Conservation (phyloP, 2,888 invertebrate genomes). For the Strigamia maritima region DNA sequence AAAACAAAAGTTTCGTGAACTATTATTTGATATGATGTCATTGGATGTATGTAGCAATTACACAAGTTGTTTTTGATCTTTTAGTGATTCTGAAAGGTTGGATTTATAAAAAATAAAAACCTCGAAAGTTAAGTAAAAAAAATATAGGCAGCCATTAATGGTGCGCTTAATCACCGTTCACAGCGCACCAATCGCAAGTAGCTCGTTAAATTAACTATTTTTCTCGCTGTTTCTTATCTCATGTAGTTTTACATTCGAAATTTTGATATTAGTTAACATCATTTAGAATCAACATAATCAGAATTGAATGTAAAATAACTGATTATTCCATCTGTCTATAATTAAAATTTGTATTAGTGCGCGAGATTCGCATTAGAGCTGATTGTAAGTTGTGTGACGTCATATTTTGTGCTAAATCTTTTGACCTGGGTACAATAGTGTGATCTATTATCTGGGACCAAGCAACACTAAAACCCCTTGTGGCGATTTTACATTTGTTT, state of each 20-base stretch:
- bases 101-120: neutral
- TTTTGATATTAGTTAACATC: neutral
- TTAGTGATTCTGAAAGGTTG: too few species aligned
- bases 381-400: neutral
- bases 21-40: too few species aligned
- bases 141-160: neutral
- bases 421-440: too few species aligned
- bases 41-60: too few species aligned
- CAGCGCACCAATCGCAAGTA: neutral
- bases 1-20: too few species aligned
- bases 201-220: neutral
- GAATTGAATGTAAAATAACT: neutral
- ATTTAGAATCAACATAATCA: neutral
- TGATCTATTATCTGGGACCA: neutral
- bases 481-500: conserved; percentile 7
- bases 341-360: neutral
- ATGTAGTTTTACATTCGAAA: neutral
- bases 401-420: neutral
- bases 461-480: neutral
- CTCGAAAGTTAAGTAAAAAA: neutral
- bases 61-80: too few species aligned
- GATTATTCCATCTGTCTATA: neutral
- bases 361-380: neutral
- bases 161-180: neutral
- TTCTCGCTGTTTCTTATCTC: neutral